Conservation (phyloP, 1,140 invertebrate species). For the Phocides pigmalion region DNA sequence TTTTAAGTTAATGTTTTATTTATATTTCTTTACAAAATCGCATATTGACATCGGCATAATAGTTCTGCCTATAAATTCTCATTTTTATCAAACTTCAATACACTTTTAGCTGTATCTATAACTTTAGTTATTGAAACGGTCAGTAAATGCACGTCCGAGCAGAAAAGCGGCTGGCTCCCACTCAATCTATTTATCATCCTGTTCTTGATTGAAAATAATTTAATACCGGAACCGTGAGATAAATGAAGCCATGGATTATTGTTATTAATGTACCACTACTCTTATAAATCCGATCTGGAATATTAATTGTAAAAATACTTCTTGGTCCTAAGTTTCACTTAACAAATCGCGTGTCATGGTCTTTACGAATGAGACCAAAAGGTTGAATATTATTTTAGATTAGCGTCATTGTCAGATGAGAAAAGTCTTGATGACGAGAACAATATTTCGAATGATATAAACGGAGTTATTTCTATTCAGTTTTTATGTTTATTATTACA, state of each 20-base stretch:
- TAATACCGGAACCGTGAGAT: conserved; percentile 42
- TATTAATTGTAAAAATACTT: conserved; percentile 12
- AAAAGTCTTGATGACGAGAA: background rate
- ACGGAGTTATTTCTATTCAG: no score
- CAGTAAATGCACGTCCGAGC: conserved; percentile 11
- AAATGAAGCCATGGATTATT: conserved; percentile 34
- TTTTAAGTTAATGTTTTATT: no score
- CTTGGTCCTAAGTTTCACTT: background rate
- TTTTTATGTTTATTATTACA: no score
- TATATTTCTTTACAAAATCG: no score
- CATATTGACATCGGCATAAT: no score
- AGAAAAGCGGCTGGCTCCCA: conserved; percentile 19
- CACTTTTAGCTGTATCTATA: no score
- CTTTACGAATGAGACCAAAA: conserved; percentile 17
- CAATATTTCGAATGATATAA: no score
- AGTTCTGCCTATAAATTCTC: no score
- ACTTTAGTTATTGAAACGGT: background rate
- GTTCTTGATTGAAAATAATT: conserved; percentile 44
- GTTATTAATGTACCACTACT: conserved; percentile 39
- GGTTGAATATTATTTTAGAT: conserved; percentile 2
- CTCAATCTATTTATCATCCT: conserved; percentile 38
- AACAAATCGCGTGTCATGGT: conserved; percentile 13
- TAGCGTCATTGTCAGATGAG: conserved; percentile 4
- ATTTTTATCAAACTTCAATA: no score
- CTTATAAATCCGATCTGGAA: conserved; percentile 24